Evolutionary conservation across 2,888 invertebrate genomes (phyloP), one percentile per base, ranked within the genome.

Genomic region (Melinaea marsaeus): DNA sequence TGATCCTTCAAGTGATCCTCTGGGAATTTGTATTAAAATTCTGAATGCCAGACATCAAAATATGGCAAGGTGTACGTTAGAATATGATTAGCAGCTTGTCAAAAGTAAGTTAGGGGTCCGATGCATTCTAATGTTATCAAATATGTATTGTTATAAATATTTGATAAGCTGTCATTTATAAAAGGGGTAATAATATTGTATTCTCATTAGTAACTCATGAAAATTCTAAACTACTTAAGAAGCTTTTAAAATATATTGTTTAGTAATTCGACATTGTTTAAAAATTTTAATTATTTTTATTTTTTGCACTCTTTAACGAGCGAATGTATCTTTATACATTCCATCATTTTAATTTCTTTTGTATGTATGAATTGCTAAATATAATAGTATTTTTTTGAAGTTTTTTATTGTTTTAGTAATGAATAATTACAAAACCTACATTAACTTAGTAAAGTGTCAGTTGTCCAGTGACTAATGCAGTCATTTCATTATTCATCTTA

Each of bases 61-160:
- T 79, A 83, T 79, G 81, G 88, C 90, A 90, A 90, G 90, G 90
- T 90, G 90, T 77, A 72, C 78, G 71, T 82, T 84, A 83, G 86
- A 86, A 90, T 90, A 89, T 90, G 90, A 90, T 90, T 90, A 90
- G 88, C 90, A 84, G 90, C 90, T 90, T 86, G 90, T 90, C 90
- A 90, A 85, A 89, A 87, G 76, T 84, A 82, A 85, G 80, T 88
- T 88, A 86, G 81, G 78, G 77, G 70, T 75, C 72, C 85, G 84
- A 88, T 86, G 74, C 83, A 88, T 89, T 89, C 83, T 82, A 86
- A 88, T 84, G 75, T 82, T 83, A 79, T 79, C 79, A 76, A 78
- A 80, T 78, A 76, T 72, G 74, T 74, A 76, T 71, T 74, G 75
- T 78, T 75, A 71, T 71, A 74, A 75, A 79, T 78, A 77, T 76